Conservation (phyloP, 2,888 invertebrate species). For the Embidobia sp. region DNA sequence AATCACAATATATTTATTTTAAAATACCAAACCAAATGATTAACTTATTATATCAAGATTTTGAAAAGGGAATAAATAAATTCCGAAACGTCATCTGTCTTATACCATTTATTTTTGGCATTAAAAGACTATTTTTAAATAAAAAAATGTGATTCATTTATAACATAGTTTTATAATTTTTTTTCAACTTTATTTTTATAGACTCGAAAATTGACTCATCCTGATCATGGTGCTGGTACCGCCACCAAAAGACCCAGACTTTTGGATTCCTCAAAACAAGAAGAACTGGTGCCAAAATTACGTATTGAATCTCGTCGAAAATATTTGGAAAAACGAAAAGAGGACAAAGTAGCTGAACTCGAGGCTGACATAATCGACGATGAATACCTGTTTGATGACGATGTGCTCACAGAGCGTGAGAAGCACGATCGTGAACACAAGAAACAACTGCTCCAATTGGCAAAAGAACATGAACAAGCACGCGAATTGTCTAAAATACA, state of each 20-base stretch:
- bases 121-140: no score
- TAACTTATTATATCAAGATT: no score
- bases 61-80: no score
- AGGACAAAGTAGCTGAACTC: conserved; percentile 96
- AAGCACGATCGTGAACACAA: conserved; percentile 93
- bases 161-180: conserved; percentile 86
- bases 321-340: conserved; percentile 97
- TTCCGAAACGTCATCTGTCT: no score
- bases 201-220: conserved; percentile 46
- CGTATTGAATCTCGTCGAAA: conserved; percentile 95
- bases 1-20: no score
- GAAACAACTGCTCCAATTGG: conserved; percentile 93
- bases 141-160: no score
- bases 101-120: no score
- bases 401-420: conserved; percentile 93
- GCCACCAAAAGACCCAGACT: conserved; percentile 93
- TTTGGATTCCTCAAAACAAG: conserved; percentile 92
- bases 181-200: conserved; percentile 45
- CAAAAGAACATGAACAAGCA: conserved; percentile 97
- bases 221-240: conserved; percentile 84
- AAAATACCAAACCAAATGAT: no score
- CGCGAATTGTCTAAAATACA: conserved; percentile 95
- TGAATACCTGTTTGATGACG: conserved; percentile 95
- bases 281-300: conserved; percentile 93
- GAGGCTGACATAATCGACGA: conserved; percentile 98